Conservation (phyloP, 1,140 invertebrate species). For the Odontomachus brunneus region DNA sequence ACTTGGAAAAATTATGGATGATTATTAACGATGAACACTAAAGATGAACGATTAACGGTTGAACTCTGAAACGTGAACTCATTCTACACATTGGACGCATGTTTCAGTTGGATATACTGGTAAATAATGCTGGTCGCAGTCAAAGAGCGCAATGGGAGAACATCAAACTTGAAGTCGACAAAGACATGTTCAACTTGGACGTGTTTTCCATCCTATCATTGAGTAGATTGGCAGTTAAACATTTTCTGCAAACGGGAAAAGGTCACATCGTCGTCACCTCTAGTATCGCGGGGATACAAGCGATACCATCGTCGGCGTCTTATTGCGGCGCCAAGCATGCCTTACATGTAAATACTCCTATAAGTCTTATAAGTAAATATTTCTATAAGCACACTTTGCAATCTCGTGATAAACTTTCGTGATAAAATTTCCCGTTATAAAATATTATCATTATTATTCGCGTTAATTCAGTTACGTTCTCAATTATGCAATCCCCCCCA, state of each 20-base stretch:
- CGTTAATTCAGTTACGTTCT: too few relatives aligned
- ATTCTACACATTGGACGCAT: not conserved
- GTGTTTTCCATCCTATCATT: slow-evolving; percentile 92
- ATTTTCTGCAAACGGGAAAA: slow-evolving; percentile 87
- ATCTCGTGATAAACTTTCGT: too few relatives aligned
- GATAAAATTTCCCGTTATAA: too few relatives aligned
- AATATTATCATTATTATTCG: too few relatives aligned
- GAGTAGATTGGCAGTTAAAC: slow-evolving; percentile 88
- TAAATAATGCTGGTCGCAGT: slow-evolving; percentile 93
- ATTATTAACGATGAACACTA: too few relatives aligned
- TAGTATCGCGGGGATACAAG: slow-evolving; percentile 90
- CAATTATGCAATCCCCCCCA: too few relatives aligned
- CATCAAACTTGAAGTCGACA: slow-evolving; percentile 91
- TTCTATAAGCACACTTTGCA: too few relatives aligned
- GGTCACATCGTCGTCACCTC: slow-evolving; percentile 92
- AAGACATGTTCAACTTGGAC: slow-evolving; percentile 92
- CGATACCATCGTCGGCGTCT: slow-evolving; percentile 90
- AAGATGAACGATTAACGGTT: not conserved
- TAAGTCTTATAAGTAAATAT: too few relatives aligned
- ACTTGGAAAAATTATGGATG: too few relatives aligned
- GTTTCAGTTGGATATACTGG: slow-evolving; percentile 90
- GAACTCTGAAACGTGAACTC: not conserved
- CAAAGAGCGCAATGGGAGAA: slow-evolving; percentile 92
- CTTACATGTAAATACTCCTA: slow-evolving; percentile 88
- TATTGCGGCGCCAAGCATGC: slow-evolving; percentile 94